These are phyloP conservation scores for Drosophila auraria DNA, from an alignment of 1,140 invertebrate species.

Conservation along the genomic window DNA sequence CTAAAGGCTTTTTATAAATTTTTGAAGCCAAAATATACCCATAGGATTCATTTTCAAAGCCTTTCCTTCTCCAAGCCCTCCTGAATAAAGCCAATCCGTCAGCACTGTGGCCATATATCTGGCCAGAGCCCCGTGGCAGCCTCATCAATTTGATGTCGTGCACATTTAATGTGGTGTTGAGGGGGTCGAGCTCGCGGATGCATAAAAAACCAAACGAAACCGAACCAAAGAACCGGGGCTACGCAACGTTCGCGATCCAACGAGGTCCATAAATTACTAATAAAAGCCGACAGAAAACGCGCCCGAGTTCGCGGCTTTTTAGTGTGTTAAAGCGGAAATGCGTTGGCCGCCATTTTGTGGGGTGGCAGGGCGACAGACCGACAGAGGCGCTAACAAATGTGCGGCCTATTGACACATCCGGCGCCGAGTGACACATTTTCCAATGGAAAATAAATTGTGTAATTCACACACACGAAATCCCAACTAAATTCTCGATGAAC, in stretches of 20 bases:
- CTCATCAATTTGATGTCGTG: constrained; percentile 79
- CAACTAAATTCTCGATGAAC: constrained; percentile 15
- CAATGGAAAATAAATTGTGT: constrained; percentile 45
- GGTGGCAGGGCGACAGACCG: constrained; percentile 61
- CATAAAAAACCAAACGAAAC: constrained; percentile 62
- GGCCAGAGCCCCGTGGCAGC: constrained; percentile 52
- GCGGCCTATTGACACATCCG: constrained; percentile 58
- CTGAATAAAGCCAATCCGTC: background rate
- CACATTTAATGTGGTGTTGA: constrained; percentile 77
- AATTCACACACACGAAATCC: constrained; percentile 29
- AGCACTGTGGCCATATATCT: constrained; percentile 43
- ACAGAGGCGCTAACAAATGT: constrained; percentile 73
- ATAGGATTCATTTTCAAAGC: background rate
- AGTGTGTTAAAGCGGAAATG: constrained; percentile 57
- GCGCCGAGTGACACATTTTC: constrained; percentile 32
- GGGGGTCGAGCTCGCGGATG: constrained; percentile 45
- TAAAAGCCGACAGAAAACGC: constrained; percentile 50
- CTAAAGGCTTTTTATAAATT: background rate
- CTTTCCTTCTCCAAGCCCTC: background rate
- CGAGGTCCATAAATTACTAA: constrained; percentile 74
- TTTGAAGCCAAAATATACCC: background rate
- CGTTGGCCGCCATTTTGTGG: constrained; percentile 39
- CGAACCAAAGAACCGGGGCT: background rate
- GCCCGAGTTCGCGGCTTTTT: constrained; percentile 21
- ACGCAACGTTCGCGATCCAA: constrained; percentile 6